A percentile compares a stretch with the other conserved stretches of the same genome.
phyloP scores from a whole-genome alignment of 1,140 invertebrate genomes.

The Eriocheir sinensis region DNA sequence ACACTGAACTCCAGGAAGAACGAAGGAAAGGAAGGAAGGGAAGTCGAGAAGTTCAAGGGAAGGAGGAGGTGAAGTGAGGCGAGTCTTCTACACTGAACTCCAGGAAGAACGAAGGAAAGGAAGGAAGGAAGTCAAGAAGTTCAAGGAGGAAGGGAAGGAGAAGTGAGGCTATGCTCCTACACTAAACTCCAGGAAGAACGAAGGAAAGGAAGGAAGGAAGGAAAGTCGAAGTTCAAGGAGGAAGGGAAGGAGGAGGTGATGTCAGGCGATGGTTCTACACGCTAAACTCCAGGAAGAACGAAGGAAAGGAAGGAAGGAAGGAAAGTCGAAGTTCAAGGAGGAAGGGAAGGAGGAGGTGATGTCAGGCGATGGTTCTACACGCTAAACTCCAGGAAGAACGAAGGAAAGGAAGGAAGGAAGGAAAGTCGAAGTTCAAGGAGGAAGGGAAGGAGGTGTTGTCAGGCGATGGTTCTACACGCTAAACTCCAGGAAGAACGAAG shows the following conservation, averaged over 20 bases:
- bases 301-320: neutral
- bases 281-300: neutral
- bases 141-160: neutral
- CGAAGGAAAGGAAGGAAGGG: neutral
- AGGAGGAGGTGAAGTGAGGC: neutral
- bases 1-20: neutral
- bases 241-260: neutral
- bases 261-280: neutral
- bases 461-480: neutral
- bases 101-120: neutral
- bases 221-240: neutral
- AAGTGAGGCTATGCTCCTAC: neutral
- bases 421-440: neutral
- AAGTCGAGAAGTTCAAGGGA: neutral
- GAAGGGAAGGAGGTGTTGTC: neutral
- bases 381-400: neutral
- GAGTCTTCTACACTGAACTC: neutral
- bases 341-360: neutral
- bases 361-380: neutral
- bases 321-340: neutral
- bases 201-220: neutral
- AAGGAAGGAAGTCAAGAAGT: neutral
- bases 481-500: neutral
- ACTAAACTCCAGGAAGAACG: neutral
- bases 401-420: neutral